Evolutionary conservation across 2,888 invertebrate genomes (phyloP).

Genomic region (Philaethria dido): DNA sequence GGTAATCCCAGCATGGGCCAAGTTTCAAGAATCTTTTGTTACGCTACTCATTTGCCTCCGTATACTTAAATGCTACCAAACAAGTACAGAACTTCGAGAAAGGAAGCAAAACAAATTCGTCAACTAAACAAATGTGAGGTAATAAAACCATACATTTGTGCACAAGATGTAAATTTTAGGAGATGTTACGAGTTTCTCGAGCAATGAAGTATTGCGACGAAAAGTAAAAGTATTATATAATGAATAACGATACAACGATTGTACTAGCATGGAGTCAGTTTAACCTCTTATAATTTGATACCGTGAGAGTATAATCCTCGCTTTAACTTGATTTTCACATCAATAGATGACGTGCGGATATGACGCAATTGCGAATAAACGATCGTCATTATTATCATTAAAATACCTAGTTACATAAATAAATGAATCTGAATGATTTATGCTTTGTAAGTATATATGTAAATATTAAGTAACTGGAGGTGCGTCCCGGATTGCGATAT

Average conservation of each 20-base stretch:
- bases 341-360: slow-evolving; percentile 36
- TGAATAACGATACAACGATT: slow-evolving; percentile 19
- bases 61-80: slow-evolving; percentile 28
- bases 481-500: background rate
- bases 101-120: slow-evolving; percentile 30
- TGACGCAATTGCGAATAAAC: slow-evolving; percentile 37
- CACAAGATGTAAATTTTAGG: slow-evolving; percentile 34
- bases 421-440: slow-evolving; percentile 1
- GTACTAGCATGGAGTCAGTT: slow-evolving; percentile 30
- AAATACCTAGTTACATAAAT: slow-evolving; percentile 17
- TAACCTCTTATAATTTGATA: slow-evolving; percentile 42
- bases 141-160: slow-evolving; percentile 18
- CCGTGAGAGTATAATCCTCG: slow-evolving; percentile 44
- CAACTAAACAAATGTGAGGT: slow-evolving; percentile 23
- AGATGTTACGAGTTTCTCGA: slow-evolving; percentile 30
- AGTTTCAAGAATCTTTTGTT: slow-evolving; percentile 43
- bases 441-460: background rate
- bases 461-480: background rate
- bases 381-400: slow-evolving; percentile 26
- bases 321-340: slow-evolving; percentile 34
- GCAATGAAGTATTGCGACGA: slow-evolving; percentile 26
- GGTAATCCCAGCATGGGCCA: slow-evolving; percentile 46
- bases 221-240: slow-evolving; percentile 34
- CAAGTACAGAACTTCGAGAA: slow-evolving; percentile 23
- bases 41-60: slow-evolving; percentile 28